Percentiles rank a stretch among this genome's conserved stretches.
Conservation (phyloP, 2,113 vertebrate genomes). For the Ia io region DNA sequence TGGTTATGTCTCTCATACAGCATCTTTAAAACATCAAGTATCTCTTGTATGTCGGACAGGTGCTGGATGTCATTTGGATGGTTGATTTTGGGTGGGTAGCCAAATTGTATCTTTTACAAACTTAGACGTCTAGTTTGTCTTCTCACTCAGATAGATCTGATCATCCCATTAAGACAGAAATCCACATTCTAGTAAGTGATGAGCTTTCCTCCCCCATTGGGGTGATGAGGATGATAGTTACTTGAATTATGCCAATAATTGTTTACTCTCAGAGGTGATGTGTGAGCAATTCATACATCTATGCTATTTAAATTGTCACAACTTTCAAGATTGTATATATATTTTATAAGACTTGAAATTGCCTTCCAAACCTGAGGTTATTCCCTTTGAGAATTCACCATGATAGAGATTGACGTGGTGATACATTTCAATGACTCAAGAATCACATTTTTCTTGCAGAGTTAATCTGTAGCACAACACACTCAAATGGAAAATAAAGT, state of each 20-base stretch:
- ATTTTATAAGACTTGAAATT: not conserved
- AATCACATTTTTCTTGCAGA: not conserved
- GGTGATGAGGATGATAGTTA: not conserved
- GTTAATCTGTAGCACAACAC: not conserved
- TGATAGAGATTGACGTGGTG: not conserved
- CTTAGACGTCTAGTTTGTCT: not conserved
- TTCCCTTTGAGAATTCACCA: not conserved
- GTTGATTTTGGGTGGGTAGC: not conserved
- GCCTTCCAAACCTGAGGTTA: not conserved
- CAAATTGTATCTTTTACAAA: not conserved
- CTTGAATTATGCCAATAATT: not conserved
- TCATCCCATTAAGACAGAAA: not conserved
- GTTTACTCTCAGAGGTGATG: conserved; percentile 2
- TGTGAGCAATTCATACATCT: not conserved
- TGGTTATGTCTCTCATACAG: not conserved
- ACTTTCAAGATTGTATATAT: not conserved
- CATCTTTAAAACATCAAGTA: not conserved
- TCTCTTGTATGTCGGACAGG: not conserved
- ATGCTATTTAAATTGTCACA: not conserved
- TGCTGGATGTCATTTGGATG: not conserved
- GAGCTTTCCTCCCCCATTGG: not conserved
- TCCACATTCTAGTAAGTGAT: not conserved
- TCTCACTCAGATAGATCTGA: not conserved
- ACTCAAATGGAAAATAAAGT: conserved; percentile 28
- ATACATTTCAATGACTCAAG: not conserved